Percentiles rank a stretch among this genome's conserved stretches.
These are phyloP conservation scores for Coremacera marginata DNA, from an alignment of 2,888 invertebrate species.

Conservation along the genomic window DNA sequence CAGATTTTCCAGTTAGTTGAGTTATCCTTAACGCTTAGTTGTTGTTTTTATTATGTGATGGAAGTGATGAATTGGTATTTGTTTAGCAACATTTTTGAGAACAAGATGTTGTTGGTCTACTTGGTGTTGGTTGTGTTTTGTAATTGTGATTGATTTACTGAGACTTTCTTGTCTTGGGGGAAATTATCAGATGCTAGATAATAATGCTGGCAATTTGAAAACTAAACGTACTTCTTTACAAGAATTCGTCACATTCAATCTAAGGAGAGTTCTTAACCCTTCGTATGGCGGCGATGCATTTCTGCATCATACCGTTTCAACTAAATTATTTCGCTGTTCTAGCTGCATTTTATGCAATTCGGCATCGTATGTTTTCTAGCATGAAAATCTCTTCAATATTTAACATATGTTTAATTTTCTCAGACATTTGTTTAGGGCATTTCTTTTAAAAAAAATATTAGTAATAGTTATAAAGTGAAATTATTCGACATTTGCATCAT, in stretches of 20 bases:
- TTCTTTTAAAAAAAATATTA: too few species aligned
- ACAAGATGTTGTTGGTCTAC: not conserved
- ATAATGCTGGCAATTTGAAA: not conserved
- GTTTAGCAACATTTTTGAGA: conserved; percentile 17
- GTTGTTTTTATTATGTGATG: not conserved
- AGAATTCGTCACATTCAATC: not conserved
- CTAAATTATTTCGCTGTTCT: too few species aligned
- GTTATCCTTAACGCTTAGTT: not conserved
- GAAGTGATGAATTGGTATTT: conserved; percentile 26
- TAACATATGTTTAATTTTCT: too few species aligned
- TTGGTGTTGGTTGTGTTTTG: not conserved
- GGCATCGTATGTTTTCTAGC: too few species aligned
- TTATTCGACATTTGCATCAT: too few species aligned
- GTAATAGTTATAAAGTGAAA: too few species aligned
- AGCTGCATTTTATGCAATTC: too few species aligned
- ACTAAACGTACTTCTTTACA: not conserved
- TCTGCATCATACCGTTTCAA: too few species aligned
- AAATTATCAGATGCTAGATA: not conserved
- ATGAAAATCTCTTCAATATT: too few species aligned
- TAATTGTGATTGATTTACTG: conserved; percentile 13
- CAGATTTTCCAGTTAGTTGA: conserved; percentile 36
- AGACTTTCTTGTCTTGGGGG: not conserved
- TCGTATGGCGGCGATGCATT: too few species aligned
- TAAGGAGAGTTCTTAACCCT: not conserved
- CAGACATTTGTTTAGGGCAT: too few species aligned